These are phyloP conservation scores for Leguminivora glycinivorella DNA, from an alignment of 1,140 invertebrate species.

Conservation along the genomic window DNA sequence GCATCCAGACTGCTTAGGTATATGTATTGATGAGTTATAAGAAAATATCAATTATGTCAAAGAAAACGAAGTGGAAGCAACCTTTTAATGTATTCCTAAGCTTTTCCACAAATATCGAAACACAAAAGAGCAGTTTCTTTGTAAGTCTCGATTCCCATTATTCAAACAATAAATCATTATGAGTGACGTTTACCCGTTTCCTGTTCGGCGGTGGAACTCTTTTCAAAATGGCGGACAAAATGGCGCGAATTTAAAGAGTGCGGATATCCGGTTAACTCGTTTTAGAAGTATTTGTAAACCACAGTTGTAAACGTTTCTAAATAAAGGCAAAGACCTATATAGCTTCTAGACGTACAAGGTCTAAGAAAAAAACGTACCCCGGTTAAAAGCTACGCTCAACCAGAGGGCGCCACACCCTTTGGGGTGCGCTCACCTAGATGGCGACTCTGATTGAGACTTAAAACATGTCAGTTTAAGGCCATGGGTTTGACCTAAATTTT, in stretches of 20 bases:
- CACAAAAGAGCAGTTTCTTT: conserved; percentile 3
- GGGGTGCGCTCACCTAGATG: too few species aligned
- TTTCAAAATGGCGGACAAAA: conserved; percentile 23
- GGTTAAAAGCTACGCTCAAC: too few species aligned
- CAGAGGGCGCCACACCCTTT: too few species aligned
- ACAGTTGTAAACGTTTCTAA: too few species aligned
- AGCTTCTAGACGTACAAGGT: too few species aligned
- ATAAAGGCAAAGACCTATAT: too few species aligned
- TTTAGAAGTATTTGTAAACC: conserved; percentile 7
- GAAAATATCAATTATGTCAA: not conserved
- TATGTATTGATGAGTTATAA: too few species aligned
- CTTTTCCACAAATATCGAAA: conserved; percentile 7
- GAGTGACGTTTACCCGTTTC: conserved; percentile 22
- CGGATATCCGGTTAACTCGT: not conserved
- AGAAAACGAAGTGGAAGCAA: not conserved
- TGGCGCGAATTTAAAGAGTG: conserved; percentile 20
- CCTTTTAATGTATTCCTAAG: conserved; percentile 2
- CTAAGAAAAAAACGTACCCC: too few species aligned
- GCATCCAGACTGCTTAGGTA: too few species aligned
- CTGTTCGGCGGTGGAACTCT: conserved; percentile 22
- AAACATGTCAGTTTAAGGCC: too few species aligned
- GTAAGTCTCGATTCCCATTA: conserved; percentile 23
- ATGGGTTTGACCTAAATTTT: too few species aligned
- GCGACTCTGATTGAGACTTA: too few species aligned
- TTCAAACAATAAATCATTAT: conserved; percentile 29